These are phyloP conservation scores for Xyliphius kryptos DNA, from an alignment of 2,113 vertebrate genomes.

Conservation along the genomic window DNA sequence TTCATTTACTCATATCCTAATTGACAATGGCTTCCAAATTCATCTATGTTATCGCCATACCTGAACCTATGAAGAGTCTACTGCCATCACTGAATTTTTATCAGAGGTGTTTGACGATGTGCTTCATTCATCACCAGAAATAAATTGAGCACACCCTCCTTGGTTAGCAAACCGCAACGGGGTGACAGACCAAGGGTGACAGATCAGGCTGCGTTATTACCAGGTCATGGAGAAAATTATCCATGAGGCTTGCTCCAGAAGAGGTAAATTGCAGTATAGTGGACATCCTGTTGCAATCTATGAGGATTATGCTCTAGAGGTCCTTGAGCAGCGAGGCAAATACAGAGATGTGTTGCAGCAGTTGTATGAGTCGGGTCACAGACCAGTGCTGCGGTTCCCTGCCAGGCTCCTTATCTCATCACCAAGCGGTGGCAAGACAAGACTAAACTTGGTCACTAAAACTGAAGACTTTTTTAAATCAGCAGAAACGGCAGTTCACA, in stretches of 20 bases:
- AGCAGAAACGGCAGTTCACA: no score
- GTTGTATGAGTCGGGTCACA: background rate
- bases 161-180: background rate
- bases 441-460: no score
- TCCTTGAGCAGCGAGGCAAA: background rate
- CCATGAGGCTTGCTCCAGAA: background rate
- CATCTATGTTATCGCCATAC: no score
- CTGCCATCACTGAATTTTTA: no score
- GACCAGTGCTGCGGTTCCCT: background rate
- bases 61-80: no score
- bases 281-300: background rate
- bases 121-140: no score
- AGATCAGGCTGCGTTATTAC: background rate
- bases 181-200: constrained; percentile 1
- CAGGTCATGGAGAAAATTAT: background rate
- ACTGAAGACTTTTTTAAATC: no score
- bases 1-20: no score
- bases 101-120: no score
- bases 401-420: background rate
- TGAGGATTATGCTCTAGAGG: background rate
- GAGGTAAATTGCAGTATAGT: background rate
- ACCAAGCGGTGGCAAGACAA: no score
- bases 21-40: no score
- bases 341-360: background rate
- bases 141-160: no score